These are phyloP conservation scores for Drosophila peninsularis DNA, from an alignment of 2,888 invertebrate genomes.

Conservation along the genomic window DNA sequence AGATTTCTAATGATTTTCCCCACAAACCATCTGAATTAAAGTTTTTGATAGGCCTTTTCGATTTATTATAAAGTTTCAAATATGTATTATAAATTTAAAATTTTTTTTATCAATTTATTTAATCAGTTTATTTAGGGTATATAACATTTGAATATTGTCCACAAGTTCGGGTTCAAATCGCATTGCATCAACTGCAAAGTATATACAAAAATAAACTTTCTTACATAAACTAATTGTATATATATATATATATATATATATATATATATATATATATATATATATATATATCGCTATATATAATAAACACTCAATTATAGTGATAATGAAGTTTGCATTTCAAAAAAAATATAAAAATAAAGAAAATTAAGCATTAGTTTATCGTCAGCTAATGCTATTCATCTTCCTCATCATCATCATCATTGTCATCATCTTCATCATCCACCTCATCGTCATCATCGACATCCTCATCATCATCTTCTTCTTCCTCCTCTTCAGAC, in stretches of 20 bases:
- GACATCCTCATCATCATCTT: neutral
- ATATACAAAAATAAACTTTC: neutral
- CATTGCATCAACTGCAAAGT: neutral
- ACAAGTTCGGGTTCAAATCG: neutral
- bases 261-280: too few species aligned
- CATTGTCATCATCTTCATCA: neutral
- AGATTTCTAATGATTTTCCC: too few species aligned
- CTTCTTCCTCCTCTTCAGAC: constrained; percentile 43
- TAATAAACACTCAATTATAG: constrained; percentile 26
- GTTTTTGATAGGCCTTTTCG: neutral
- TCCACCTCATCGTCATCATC: neutral
- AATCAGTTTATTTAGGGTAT: neutral
- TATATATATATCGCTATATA: too few species aligned
- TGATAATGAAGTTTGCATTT: constrained; percentile 29
- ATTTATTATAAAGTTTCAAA: neutral
- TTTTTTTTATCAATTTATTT: neutral
- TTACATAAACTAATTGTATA: constrained; percentile 32
- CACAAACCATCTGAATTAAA: neutral
- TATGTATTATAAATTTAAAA: neutral
- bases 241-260: too few species aligned
- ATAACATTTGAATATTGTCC: neutral
- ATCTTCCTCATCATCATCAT: constrained; percentile 50
- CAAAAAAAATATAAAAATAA: constrained; percentile 29
- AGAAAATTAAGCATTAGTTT: constrained; percentile 18
- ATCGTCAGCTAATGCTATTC: constrained; percentile 35